Conservation (phyloP, 1,140 invertebrate genomes). For the Drosophila eugracilis region DNA sequence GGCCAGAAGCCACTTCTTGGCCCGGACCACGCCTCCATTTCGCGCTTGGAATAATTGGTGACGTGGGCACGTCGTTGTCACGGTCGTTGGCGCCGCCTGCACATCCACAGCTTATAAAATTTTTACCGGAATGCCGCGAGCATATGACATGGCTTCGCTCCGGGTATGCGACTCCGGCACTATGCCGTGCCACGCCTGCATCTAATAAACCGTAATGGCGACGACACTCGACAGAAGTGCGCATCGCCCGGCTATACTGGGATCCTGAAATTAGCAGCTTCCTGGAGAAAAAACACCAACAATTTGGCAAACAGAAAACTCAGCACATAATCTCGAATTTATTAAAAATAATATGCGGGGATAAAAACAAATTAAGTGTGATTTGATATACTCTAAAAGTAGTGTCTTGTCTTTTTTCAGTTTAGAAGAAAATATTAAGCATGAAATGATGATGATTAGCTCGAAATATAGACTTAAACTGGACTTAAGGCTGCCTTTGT, state of each 20-base stretch:
- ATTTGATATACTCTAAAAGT: not conserved
- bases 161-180: not conserved
- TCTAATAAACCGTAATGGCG: constrained; percentile 39
- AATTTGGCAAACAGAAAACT: constrained; percentile 27
- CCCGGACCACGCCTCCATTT: constrained; percentile 16
- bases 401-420: no score
- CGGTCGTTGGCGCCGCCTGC: constrained; percentile 68
- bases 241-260: constrained; percentile 7
- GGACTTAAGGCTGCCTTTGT: no score
- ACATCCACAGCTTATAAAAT: constrained; percentile 72
- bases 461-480: no score
- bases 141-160: constrained; percentile 3
- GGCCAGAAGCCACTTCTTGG: constrained; percentile 39
- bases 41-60: constrained; percentile 61
- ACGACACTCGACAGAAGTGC: constrained; percentile 34
- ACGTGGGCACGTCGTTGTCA: constrained; percentile 62
- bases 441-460: no score
- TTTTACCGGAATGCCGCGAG: constrained; percentile 51
- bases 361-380: not conserved
- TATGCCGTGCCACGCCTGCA: constrained; percentile 12
- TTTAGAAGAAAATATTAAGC: no score
- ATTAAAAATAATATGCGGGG: constrained; percentile 46
- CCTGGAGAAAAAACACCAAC: not conserved
- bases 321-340: constrained; percentile 65
- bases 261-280: constrained; percentile 42